Percentiles rank a stretch among this genome's conserved stretches.
Evolutionary conservation across 2,113 vertebrate species (phyloP).

Genomic region (Phaethornis superciliosus): DNA sequence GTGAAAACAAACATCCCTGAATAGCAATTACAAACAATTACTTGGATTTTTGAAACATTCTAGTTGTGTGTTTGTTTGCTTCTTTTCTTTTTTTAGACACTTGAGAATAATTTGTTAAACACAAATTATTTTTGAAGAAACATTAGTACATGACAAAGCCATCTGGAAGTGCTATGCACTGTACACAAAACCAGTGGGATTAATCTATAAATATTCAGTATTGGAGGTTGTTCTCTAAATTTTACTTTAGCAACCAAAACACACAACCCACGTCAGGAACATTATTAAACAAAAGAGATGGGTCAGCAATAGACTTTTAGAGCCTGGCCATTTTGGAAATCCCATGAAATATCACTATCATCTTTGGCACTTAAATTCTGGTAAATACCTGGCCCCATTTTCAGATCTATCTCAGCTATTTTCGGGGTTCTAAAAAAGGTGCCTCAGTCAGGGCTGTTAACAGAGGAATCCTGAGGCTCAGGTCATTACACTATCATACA

Average conservation of each 20-base stretch:
- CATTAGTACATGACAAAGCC: neutral
- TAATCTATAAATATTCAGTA: neutral
- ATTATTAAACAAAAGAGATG: neutral
- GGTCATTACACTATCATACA: neutral
- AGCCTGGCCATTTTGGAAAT: neutral
- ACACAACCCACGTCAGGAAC: neutral
- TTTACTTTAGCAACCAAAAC: neutral
- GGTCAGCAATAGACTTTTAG: neutral
- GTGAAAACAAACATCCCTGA: neutral
- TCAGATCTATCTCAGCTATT: neutral
- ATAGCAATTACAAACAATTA: constrained; percentile 35
- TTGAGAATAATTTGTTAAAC: constrained; percentile 30
- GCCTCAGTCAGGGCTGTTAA: neutral
- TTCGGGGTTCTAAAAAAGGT: neutral
- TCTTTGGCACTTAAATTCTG: neutral
- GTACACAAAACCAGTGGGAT: neutral
- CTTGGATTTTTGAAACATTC: neutral
- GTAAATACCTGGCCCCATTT: neutral
- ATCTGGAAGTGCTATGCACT: constrained; percentile 4
- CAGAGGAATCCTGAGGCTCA: neutral
- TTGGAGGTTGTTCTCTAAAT: neutral
- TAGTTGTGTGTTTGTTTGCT: neutral
- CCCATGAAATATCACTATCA: neutral
- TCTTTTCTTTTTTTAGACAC: constrained; percentile 1
- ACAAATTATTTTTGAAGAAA: constrained; percentile 39